Evolutionary conservation across 2,113 vertebrate species (phyloP), one percentile per base, ranked within the genome.

Genomic region (Garra rufa): DNA sequence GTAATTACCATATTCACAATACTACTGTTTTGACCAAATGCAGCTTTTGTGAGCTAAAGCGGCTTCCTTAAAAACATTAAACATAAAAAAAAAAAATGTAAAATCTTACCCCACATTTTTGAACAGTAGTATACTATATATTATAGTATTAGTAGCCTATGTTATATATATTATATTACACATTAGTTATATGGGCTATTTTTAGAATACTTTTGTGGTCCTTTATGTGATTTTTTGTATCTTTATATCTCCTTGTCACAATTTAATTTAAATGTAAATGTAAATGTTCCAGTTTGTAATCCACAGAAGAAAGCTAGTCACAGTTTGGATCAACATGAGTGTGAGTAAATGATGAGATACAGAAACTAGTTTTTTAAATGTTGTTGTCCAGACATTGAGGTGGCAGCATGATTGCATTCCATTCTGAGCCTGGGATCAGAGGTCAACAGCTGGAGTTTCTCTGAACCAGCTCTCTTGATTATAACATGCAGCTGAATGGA

Each of bases 381-480:
- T 17, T 46, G 41, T 11, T 26, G 70, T 75, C 44, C 46, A 74
- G 70, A 74, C n/a, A 28, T 15, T 50, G 26, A 75, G 48, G 73
- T 63, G 41, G 52, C 13, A 63, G 57, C 38, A 63, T 26, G n/a
- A 63, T 79, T 59, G 7, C 55, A 79, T 79, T 79, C 55, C 57
- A 63, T 79, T 79, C 34, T 79, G 11, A 59, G 55, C 38, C 76
- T 77, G 7, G 6, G 76, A 13, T 38, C 38, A 28, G 9, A 80
- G 77, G 41, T 80, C 77, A 80, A 65, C 77, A 80, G 21, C 76
- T 78, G 55, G 76, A 61, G 19, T 79, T 44, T 79, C 24, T 65
- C 77, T 30, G 41, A 65, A 17, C 57, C 55, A 26, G 76, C 38
- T 78, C n/a, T 59, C 76, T 43, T 26, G 34, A 76, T 55, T 76